Base-by-base conservation (phyloP, 1,140 invertebrate genomes). In the Brachionus paranguensis region DNA sequence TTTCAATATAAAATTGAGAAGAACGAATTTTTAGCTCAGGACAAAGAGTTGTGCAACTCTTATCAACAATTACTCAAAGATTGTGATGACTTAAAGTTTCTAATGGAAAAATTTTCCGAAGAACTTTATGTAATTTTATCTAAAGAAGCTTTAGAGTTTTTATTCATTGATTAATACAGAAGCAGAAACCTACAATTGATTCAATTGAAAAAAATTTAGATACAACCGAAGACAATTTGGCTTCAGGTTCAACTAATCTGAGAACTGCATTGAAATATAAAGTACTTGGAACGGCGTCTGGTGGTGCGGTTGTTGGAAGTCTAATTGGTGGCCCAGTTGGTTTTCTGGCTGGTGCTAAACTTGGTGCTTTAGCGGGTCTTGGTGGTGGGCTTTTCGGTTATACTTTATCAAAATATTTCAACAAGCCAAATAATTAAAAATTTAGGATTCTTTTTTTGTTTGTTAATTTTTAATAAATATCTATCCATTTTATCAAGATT, bases 101-200 rank as follows among this genome's bases (percentile, higher is more conserved):
- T 81, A 43, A 81, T 81, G 78, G 53, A 81, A 64, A 81, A 20
- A 68, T 68, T 81, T 68, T 43, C 78, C 11, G 29, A 60, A 33
- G 78, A 81, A 37, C 41, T 81, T 43, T 64, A 81, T 64, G 78
- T 81, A 81, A 64, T 12, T 81, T 45, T 64, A 14, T 37, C 53
- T 79, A 17, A 55, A 53, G 53, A 55, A 17, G 5, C 17, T 14
- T 2, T 17, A 79, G 12, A 24, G n/a, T 20, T 14, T n/a, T 43
- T 74, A 43, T 43, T 17, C 4, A 37, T 27, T 50, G 4, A 47
- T 50, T 24, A 53, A 50, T 2, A 45, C 12, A 81, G 78, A 81
- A 64, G 41, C 78, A 81, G 41, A 81, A 81, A n/a, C 78, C 78
- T 4, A 81, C 78, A 14, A 81, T 81, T 68, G 78, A 81, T 45